Evolutionary conservation across 2,113 vertebrate genomes (phyloP).

Genomic region (Petrocephalus microphthalmus): DNA sequence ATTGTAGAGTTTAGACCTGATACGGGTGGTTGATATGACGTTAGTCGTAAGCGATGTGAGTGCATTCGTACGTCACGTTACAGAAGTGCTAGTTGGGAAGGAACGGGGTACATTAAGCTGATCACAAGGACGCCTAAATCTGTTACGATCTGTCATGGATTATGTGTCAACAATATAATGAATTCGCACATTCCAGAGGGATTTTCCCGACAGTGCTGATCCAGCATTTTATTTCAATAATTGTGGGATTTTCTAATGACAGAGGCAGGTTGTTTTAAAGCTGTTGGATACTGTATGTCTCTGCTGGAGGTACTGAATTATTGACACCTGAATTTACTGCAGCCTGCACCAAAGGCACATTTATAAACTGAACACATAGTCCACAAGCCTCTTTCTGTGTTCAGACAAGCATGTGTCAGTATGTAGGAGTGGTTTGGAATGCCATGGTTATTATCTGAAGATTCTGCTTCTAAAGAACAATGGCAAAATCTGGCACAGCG

Average conservation of each 20-base stretch:
- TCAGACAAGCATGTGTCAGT: slow-evolving; percentile 1
- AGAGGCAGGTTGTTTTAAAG: background rate
- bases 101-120: background rate
- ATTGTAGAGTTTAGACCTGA: background rate
- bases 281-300: background rate
- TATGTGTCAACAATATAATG: slow-evolving; percentile 7
- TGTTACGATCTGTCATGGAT: background rate
- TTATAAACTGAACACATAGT: background rate
- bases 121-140: background rate
- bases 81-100: background rate
- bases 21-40: background rate
- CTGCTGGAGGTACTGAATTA: background rate
- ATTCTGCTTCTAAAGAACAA: background rate
- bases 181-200: background rate
- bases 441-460: background rate
- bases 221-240: background rate
- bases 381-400: background rate
- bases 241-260: background rate
- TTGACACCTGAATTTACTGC: background rate
- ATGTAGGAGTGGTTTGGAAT: background rate
- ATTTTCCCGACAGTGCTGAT: background rate
- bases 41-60: background rate
- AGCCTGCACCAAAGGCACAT: background rate
- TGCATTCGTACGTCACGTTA: background rate
- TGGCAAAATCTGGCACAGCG: background rate